These are phyloP conservation scores for Metopolophium dirhodum DNA, from an alignment of 1,140 invertebrate species.

Conservation along the genomic window DNA sequence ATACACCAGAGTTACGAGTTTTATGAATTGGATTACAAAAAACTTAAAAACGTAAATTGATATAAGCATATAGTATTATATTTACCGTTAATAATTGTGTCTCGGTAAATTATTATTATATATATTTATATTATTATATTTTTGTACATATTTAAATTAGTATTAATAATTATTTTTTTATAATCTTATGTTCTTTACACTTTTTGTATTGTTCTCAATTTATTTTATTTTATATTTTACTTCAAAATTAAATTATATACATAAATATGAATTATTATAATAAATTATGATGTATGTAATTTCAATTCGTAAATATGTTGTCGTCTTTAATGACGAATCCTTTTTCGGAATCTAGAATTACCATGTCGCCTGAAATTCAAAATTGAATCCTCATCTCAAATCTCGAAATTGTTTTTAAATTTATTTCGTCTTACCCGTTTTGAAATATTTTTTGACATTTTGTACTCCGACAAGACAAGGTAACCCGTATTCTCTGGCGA, in stretches of 20 bases:
- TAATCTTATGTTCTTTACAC: slow-evolving; percentile 38
- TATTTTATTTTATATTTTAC: slow-evolving; percentile 17
- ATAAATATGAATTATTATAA: slow-evolving; percentile 16
- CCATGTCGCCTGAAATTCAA: slow-evolving; percentile 41
- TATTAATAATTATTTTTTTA: slow-evolving; percentile 37
- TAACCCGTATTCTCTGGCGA: slow-evolving; percentile 85
- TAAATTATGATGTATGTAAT: not conserved
- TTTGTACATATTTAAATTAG: slow-evolving; percentile 18
- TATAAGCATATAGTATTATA: not conserved
- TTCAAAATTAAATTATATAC: not conserved
- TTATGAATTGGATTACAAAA: slow-evolving; percentile 79
- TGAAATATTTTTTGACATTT: slow-evolving; percentile 72
- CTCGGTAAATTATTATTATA: slow-evolving; percentile 40
- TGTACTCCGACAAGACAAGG: slow-evolving; percentile 81
- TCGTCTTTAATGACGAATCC: slow-evolving; percentile 20
- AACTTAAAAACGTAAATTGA: slow-evolving; percentile 67
- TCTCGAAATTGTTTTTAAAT: not conserved
- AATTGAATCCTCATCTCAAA: not conserved
- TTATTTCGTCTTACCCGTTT: slow-evolving; percentile 68
- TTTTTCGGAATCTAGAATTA: slow-evolving; percentile 30
- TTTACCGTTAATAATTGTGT: not conserved
- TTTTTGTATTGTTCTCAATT: slow-evolving; percentile 40
- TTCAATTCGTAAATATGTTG: not conserved
- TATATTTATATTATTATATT: not conserved
- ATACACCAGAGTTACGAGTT: slow-evolving; percentile 79